Base-by-base conservation (phyloP, 2,113 vertebrate species). In the Seriola dumerili region DNA sequence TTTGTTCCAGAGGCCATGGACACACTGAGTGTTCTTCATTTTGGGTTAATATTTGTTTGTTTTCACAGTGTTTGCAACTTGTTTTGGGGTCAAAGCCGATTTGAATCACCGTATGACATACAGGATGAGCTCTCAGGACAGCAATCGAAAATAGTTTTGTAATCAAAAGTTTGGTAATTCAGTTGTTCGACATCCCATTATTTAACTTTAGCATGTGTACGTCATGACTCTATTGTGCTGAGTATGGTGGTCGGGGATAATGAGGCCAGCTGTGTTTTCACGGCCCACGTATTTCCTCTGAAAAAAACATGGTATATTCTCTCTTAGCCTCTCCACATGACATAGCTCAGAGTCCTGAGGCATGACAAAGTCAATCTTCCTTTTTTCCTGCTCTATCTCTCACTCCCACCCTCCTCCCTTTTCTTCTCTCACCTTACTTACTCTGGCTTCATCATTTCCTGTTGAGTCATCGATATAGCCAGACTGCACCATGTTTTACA, bases 401-500 rank as follows among this genome's bases (percentile, higher is more conserved):
- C 68, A 75, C 89, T 73, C 84, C 85, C 86, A 83, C 70, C 58
- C 70, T 85, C 84, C 57, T 85, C 63, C 75, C 38, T 74, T 79
- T 83, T 61, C 42, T 82, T 75, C 88, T 83, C 62, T 85, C 69
- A 70, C 90, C 86, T 90, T 72, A 83, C 84, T 89, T 85, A 89
- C 69, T 73, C 73, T 19, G 4, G 68, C 70, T 86, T 83, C 88
- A 86, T 93, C 83, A 91, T 81, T 93, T 95, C 93, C 93, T 94
- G 93, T 88, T 95, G 94, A 94, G 85, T 94, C 92, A 94, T 78
- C 4, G 11, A 32, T 40, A 25, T 52, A 69, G 58, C 23, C 54
- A 81, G 73, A 85, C 75, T 80, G n/a, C 38, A 34, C 79, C 76
- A 59, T 90, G 90, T 90, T 94, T 91, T 85, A 91, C 74, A 77